phyloP scores from a whole-genome alignment of 1,140 invertebrate genomes.

The Lucilia cuprina region DNA sequence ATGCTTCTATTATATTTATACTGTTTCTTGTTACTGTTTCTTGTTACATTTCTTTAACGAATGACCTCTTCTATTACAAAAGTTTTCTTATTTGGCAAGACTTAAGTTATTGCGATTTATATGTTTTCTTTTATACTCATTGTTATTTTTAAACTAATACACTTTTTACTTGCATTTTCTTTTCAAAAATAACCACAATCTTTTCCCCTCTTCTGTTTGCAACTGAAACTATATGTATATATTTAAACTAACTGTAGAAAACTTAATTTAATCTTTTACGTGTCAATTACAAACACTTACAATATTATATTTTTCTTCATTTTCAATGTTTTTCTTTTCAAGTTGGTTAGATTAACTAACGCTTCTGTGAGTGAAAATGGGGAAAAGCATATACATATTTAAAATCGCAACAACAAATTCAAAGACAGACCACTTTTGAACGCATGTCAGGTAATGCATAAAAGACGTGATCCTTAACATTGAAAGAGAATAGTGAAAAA shows the following conservation, averaged over 20 bases:
- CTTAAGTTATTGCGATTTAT: neutral
- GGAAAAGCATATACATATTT: neutral
- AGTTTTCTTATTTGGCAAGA: neutral
- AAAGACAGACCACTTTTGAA: neutral
- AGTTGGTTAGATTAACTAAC: neutral
- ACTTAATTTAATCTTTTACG: constrained; percentile 17
- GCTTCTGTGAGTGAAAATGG: neutral
- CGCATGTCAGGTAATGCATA: constrained; percentile 16
- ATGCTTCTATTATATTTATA: neutral
- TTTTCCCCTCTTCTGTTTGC: neutral
- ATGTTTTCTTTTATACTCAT: too few species aligned
- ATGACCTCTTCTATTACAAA: neutral
- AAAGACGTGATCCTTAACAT: constrained; percentile 10
- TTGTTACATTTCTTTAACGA: too few species aligned
- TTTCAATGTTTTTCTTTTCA: neutral
- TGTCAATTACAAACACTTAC: constrained; percentile 14
- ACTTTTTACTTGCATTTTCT: neutral
- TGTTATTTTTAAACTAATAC: neutral
- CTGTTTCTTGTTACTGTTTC: too few species aligned
- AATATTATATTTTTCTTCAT: neutral
- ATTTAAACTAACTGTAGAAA: neutral
- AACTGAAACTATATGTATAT: neutral
- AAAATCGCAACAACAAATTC: neutral
- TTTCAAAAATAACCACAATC: neutral
- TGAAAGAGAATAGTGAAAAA: neutral